Percentiles rank a stretch among this genome's conserved stretches.
These are phyloP conservation scores for Semotilus atromaculatus DNA, from an alignment of 2,797 vertebrate species.

Conservation along the genomic window DNA sequence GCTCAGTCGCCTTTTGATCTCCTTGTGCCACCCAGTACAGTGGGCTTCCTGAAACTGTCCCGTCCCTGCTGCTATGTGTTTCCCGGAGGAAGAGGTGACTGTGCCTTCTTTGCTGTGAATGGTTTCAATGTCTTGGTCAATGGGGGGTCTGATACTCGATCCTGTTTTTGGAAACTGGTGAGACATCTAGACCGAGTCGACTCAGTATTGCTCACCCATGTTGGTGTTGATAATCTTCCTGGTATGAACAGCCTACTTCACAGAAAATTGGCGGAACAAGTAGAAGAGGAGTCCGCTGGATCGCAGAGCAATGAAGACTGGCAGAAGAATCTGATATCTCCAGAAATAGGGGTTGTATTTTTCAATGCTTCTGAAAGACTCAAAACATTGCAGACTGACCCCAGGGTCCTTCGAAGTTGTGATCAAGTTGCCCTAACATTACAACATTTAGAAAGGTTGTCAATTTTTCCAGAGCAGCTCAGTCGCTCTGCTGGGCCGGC, in stretches of 20 bases:
- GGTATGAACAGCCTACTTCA: constrained; percentile 89
- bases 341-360: constrained; percentile 90
- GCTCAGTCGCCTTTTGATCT: constrained; percentile 87
- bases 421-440: constrained; percentile 83
- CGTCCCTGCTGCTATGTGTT: constrained; percentile 97
- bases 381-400: constrained; percentile 68
- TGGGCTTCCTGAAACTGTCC: constrained; percentile 91
- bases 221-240: constrained; percentile 88
- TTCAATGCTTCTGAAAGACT: constrained; percentile 80
- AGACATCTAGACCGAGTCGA: constrained; percentile 94
- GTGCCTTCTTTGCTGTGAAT: constrained; percentile 91
- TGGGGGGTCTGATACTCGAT: constrained; percentile 87
- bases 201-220: constrained; percentile 87
- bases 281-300: constrained; percentile 73
- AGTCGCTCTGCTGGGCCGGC: constrained; percentile 67
- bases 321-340: constrained; percentile 87
- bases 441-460: constrained; percentile 78
- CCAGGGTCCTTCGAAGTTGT: constrained; percentile 75
- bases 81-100: constrained; percentile 89
- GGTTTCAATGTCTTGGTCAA: constrained; percentile 94
- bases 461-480: constrained; percentile 79
- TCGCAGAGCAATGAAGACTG: constrained; percentile 75
- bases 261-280: constrained; percentile 87
- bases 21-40: constrained; percentile 86
- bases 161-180: constrained; percentile 96